Evolutionary conservation across 2,113 vertebrate species (phyloP).

Genomic region (Perca flavescens): DNA sequence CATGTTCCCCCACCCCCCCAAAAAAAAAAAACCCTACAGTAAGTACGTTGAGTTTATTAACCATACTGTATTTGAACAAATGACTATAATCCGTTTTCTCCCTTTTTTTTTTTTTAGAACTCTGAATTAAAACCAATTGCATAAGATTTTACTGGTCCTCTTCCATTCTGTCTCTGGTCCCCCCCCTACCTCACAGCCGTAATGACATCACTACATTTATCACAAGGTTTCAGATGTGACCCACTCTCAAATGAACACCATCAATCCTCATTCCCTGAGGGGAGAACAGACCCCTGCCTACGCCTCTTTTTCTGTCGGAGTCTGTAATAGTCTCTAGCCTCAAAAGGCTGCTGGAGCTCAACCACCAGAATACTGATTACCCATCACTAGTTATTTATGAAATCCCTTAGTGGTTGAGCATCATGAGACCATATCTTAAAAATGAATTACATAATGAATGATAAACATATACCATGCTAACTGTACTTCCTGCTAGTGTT

Average conservation of each 20-base stretch:
- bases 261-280: conserved; percentile 65
- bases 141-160: conserved; percentile 20
- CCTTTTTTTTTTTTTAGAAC: no score
- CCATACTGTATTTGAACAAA: background rate
- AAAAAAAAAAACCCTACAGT: background rate
- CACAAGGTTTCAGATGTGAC: conserved; percentile 67
- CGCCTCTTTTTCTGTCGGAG: conserved; percentile 37
- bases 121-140: conserved; percentile 22
- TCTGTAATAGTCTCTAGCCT: conserved; percentile 48
- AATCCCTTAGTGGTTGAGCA: background rate
- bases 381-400: conserved; percentile 13
- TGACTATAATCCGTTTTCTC: background rate
- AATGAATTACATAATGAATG: background rate
- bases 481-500: background rate
- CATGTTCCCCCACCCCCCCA: background rate
- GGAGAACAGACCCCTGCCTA: conserved; percentile 40
- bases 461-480: background rate
- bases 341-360: conserved; percentile 23
- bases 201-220: conserved; percentile 71
- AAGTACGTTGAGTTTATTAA: background rate
- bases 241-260: conserved; percentile 70
- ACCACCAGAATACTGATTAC: conserved; percentile 53
- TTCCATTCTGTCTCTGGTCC: background rate
- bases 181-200: background rate
- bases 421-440: conserved; percentile 23